phyloP scores from a whole-genome alignment of 2,797 vertebrate genomes.

The Mormyrus hasselquistii region DNA sequence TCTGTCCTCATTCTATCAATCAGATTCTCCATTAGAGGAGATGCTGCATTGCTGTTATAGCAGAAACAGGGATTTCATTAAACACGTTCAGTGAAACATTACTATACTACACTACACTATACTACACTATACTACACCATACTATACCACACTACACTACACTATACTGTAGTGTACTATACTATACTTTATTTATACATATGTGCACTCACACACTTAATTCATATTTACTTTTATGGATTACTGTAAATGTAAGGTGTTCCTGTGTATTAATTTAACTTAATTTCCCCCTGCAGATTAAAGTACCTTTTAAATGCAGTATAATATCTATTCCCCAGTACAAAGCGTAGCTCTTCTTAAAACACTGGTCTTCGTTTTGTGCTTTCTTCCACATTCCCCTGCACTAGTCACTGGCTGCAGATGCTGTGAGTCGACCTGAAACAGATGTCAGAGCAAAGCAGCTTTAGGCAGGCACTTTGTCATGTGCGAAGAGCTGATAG shows the following conservation, averaged over 20 bases:
- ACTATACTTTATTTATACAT: background rate
- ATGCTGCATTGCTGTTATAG: slow-evolving; percentile 32
- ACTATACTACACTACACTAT: background rate
- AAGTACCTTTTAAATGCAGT: background rate
- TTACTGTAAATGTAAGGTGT: background rate
- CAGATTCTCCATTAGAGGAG: slow-evolving; percentile 28
- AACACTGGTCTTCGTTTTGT: background rate
- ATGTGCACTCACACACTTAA: background rate
- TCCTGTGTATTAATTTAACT: background rate
- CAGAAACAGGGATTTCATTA: slow-evolving; percentile 7
- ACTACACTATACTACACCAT: background rate
- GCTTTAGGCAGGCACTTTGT: background rate
- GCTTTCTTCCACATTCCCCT: background rate
- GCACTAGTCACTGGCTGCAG: background rate
- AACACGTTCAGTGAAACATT: background rate
- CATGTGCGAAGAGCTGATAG: background rate
- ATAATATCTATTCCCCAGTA: background rate
- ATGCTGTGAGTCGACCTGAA: background rate
- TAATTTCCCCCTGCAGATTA: background rate
- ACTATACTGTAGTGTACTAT: background rate
- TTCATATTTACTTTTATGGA: background rate
- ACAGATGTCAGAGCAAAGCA: background rate
- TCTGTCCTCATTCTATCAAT: slow-evolving; percentile 57
- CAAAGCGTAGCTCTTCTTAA: background rate
- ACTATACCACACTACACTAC: background rate